phyloP scores from a whole-genome alignment of 2,797 vertebrate genomes.

The Spondyliosoma cantharus region DNA sequence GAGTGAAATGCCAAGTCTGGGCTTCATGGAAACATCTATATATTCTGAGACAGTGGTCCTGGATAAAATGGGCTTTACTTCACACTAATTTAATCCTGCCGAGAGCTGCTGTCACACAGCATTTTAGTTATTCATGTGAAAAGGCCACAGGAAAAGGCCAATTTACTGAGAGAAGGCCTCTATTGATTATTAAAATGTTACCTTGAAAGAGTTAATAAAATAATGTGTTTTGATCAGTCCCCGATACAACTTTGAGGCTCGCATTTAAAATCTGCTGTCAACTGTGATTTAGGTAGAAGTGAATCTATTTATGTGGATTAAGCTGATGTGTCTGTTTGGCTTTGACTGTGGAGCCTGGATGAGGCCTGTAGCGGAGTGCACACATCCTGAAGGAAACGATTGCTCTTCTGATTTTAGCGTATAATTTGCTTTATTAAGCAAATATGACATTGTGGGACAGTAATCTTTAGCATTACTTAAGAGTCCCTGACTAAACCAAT shows the following conservation, averaged over 20 bases:
- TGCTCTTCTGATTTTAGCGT: constrained; percentile 15
- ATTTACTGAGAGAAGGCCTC: constrained; percentile 50
- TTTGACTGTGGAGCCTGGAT: constrained; percentile 2
- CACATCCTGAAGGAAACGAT: background rate
- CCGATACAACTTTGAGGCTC: constrained; percentile 28
- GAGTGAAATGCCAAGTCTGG: constrained; percentile 65
- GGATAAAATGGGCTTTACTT: constrained; percentile 60
- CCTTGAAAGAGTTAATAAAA: constrained; percentile 43
- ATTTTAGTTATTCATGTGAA: constrained; percentile 61
- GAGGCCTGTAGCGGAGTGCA: background rate
- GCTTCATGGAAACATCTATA: constrained; percentile 43
- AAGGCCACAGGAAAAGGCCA: constrained; percentile 71
- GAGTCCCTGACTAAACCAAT: background rate
- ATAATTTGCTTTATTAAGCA: constrained; percentile 5
- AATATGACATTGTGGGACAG: constrained; percentile 1
- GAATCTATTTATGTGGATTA: constrained; percentile 14
- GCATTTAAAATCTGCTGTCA: constrained; percentile 22
- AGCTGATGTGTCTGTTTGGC: constrained; percentile 4
- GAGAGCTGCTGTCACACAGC: constrained; percentile 64
- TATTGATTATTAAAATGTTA: constrained; percentile 68
- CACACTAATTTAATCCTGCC: constrained; percentile 66
- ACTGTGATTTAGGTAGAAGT: constrained; percentile 21
- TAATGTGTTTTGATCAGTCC: constrained; percentile 40
- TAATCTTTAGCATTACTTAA: constrained; percentile 15
- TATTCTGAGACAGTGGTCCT: constrained; percentile 55